These are phyloP conservation scores for Garrulus glandarius DNA, from an alignment of 2,797 vertebrate genomes.

Conservation along the genomic window DNA sequence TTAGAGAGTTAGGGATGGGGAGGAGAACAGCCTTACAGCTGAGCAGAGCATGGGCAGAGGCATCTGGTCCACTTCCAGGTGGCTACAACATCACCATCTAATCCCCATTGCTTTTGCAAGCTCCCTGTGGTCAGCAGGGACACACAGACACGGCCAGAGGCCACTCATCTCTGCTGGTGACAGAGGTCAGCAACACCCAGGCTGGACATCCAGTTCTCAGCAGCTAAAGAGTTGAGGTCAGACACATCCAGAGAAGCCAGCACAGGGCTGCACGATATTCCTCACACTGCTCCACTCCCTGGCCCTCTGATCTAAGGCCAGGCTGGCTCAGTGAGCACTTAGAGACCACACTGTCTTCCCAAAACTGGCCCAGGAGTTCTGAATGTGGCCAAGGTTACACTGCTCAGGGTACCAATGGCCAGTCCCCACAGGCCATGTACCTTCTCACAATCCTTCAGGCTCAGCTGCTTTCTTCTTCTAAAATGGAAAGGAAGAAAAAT, in stretches of 20 bases:
- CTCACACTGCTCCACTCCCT: not conserved
- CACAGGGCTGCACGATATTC: not conserved
- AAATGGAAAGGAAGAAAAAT: not conserved
- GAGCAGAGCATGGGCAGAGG: not conserved
- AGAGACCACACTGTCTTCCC: not conserved
- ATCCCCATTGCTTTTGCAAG: not conserved
- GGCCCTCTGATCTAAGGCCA: not conserved
- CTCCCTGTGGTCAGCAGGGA: constrained; percentile 21
- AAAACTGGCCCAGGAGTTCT: not conserved
- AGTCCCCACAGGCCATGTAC: constrained; percentile 28
- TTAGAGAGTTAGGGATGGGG: constrained; percentile 29
- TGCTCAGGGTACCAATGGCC: not conserved
- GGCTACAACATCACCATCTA: constrained; percentile 11
- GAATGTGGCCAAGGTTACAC: not conserved
- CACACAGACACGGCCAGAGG: constrained; percentile 4
- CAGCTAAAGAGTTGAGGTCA: constrained; percentile 50
- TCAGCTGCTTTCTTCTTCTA: constrained; percentile 63
- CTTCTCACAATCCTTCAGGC: constrained; percentile 53
- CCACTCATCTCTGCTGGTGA: constrained; percentile 11
- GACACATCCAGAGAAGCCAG: constrained; percentile 27
- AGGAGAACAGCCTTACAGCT: constrained; percentile 7
- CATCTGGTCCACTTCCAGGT: constrained; percentile 18
- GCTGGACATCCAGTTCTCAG: constrained; percentile 25
- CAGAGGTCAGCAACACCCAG: constrained; percentile 17
- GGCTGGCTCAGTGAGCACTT: not conserved